phyloP scores from a whole-genome alignment of 2,113 vertebrate genomes.

The Varanus salvator region DNA sequence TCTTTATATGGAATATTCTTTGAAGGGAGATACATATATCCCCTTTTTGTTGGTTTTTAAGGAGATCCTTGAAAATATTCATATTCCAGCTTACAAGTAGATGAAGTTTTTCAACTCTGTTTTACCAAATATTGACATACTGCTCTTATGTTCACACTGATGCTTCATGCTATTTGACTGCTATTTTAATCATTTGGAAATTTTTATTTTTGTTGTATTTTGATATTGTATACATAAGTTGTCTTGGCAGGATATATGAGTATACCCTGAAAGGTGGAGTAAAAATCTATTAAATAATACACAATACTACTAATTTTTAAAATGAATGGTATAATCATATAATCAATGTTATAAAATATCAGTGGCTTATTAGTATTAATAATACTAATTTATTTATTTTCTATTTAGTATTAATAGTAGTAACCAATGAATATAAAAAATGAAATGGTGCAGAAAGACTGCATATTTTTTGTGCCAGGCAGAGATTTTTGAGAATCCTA shows the following conservation, averaged over 20 bases:
- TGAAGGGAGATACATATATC: background rate
- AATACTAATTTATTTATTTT: background rate
- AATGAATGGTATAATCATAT: too few species aligned
- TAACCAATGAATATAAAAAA: background rate
- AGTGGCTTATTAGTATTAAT: too few species aligned
- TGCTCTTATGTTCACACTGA: background rate
- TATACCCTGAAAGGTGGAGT: background rate
- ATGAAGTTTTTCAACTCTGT: background rate
- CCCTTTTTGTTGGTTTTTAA: background rate
- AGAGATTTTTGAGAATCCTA: background rate
- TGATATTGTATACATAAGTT: background rate
- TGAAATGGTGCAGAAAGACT: background rate
- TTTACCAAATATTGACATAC: background rate
- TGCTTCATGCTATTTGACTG: background rate
- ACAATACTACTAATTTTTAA: too few species aligned
- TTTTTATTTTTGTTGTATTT: background rate
- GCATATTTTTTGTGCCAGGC: background rate
- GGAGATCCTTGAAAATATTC: background rate
- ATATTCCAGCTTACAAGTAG: background rate
- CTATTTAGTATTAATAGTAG: background rate
- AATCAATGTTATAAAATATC: too few species aligned
- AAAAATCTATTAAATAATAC: background rate
- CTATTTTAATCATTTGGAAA: background rate
- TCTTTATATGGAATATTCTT: background rate
- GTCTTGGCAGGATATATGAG: background rate